Evolutionary conservation across 35 echinoderm and acorn worm genomes (phyloP).

Genomic region (Eucidaris tribuloides): DNA sequence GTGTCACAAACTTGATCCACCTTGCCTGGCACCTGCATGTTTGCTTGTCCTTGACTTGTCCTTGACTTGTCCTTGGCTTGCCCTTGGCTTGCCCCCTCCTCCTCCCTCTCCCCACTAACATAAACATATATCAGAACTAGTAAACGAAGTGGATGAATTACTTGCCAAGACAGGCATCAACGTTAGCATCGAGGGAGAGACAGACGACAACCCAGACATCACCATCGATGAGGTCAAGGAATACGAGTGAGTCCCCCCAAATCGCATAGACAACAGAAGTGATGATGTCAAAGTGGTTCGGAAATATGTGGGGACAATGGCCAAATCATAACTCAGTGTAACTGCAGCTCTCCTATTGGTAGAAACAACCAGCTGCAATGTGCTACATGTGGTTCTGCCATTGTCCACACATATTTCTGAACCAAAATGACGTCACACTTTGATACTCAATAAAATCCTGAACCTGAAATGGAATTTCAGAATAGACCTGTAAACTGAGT

Average conservation of each 20-base stretch:
- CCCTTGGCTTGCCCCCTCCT: neutral
- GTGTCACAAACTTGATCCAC: no score
- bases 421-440: neutral
- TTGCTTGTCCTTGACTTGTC: neutral
- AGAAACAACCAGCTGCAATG: neutral
- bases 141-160: constrained; percentile 92
- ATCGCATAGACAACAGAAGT: neutral
- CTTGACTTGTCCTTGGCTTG: neutral
- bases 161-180: constrained; percentile 87
- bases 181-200: constrained; percentile 90
- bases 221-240: constrained; percentile 96
- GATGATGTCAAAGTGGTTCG: neutral
- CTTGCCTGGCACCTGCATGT: no score
- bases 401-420: neutral
- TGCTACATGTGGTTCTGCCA: neutral
- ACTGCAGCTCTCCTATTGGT: neutral
- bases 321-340: no score
- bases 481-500: no score
- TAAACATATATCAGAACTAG: constrained; percentile 57
- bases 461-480: no score
- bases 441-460: neutral
- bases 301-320: no score
- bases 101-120: neutral
- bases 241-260: constrained; percentile 65
- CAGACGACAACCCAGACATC: constrained; percentile 93